These are phyloP conservation scores for Nycticryphes semicollaris DNA, from an alignment of 2,113 vertebrate genomes.

Conservation along the genomic window DNA sequence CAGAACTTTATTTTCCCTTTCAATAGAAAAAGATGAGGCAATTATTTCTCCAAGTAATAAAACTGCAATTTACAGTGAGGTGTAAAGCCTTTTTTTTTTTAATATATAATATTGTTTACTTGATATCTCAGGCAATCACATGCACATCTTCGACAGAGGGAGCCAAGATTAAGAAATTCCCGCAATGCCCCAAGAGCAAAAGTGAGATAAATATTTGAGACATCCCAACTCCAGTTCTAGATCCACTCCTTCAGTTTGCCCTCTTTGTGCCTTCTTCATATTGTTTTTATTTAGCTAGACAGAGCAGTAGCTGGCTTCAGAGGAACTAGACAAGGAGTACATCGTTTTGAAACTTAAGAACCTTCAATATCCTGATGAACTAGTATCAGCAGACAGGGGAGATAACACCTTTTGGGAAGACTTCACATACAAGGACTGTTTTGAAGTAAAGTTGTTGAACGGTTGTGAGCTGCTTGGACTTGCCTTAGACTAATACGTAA, in stretches of 20 bases:
- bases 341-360: not conserved
- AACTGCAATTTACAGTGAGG: not conserved
- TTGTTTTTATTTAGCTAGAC: not conserved
- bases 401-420: not conserved
- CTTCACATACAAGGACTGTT: not conserved
- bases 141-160: not conserved
- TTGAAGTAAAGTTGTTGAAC: not conserved
- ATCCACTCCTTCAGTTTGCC: not conserved
- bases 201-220: not conserved
- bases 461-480: not conserved
- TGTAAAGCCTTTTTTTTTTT: not conserved
- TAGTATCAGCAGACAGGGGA: not conserved
- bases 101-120: not conserved
- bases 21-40: not conserved
- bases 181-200: not conserved
- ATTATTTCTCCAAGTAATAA: not conserved
- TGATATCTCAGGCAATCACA: not conserved
- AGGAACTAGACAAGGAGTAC: not conserved
- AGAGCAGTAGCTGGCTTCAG: not conserved
- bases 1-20: not conserved
- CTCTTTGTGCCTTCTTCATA: fast-evolving
- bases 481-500: not conserved
- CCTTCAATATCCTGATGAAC: not conserved
- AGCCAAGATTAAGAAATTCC: not conserved
- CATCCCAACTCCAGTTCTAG: not conserved